phyloP scores from a whole-genome alignment of 2,113 vertebrate species.

The Pterocles orientalis region DNA sequence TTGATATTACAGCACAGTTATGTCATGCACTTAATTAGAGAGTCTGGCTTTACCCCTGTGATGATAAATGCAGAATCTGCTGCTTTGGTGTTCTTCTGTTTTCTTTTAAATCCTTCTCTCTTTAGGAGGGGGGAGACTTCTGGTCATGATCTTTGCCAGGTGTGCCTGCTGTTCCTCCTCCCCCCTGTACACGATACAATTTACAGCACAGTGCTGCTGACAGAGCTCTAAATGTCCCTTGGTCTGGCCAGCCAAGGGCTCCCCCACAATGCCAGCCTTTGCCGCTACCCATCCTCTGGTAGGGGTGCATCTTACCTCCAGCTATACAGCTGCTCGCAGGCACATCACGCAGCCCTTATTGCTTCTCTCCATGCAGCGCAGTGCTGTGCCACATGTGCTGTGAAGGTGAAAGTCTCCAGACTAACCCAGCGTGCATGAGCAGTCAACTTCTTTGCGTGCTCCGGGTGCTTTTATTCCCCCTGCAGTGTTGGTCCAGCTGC shows the following conservation, averaged over 20 bases:
- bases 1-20: constrained; percentile 39
- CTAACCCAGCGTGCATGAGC: accelerated
- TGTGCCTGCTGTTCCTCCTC: background rate
- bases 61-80: background rate
- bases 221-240: background rate
- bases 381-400: accelerated
- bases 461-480: background rate
- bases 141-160: background rate
- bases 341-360: background rate
- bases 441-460: background rate
- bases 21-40: constrained; percentile 43
- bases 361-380: accelerated
- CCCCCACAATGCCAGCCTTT: background rate
- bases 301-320: background rate
- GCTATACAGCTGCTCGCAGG: background rate
- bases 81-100: background rate
- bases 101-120: background rate
- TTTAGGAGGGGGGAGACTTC: background rate
- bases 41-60: background rate
- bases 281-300: background rate
- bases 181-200: background rate
- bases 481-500: background rate
- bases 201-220: background rate
- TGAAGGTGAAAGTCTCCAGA: background rate
- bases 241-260: background rate